Evolutionary conservation across 2,797 vertebrate species (phyloP).

Genomic region (Pitangus sulphuratus): DNA sequence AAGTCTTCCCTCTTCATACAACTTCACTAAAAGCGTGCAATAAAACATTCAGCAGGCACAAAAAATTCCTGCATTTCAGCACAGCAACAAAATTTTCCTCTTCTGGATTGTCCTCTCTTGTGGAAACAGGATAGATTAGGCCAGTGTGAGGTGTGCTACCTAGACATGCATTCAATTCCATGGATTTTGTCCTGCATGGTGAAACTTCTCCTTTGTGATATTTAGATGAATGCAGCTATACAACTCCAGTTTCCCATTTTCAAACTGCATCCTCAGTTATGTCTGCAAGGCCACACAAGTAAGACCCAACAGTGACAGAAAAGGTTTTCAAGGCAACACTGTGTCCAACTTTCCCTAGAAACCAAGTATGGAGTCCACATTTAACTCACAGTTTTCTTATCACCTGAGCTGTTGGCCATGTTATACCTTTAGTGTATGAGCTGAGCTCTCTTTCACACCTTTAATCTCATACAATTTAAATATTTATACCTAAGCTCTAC

Average conservation of each 20-base stretch:
- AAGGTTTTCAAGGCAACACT: not conserved
- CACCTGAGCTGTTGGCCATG: not conserved
- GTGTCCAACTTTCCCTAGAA: not conserved
- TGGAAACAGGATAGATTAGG: not conserved
- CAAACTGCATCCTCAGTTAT: not conserved
- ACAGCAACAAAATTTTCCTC: not conserved
- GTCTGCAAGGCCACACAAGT: not conserved
- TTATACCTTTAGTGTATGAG: not conserved
- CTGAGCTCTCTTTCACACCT: not conserved
- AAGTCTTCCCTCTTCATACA: conserved; percentile 46
- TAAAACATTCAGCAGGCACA: conserved; percentile 23
- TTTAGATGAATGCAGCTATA: not conserved
- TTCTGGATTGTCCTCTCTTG: not conserved
- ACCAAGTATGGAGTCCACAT: not conserved
- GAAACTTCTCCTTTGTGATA: not conserved
- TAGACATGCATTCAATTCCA: not conserved
- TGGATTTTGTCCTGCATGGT: not conserved
- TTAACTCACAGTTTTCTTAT: not conserved
- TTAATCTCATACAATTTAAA: not conserved
- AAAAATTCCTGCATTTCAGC: not conserved
- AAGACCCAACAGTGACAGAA: not conserved
- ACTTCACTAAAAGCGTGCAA: conserved; percentile 25
- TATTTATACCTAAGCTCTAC: not conserved
- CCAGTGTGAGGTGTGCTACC: not conserved
- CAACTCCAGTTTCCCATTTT: not conserved